Percentiles rank a stretch among this genome's conserved stretches.
phyloP scores from a whole-genome alignment of 2,113 vertebrate species.

The Scalopus aquaticus region DNA sequence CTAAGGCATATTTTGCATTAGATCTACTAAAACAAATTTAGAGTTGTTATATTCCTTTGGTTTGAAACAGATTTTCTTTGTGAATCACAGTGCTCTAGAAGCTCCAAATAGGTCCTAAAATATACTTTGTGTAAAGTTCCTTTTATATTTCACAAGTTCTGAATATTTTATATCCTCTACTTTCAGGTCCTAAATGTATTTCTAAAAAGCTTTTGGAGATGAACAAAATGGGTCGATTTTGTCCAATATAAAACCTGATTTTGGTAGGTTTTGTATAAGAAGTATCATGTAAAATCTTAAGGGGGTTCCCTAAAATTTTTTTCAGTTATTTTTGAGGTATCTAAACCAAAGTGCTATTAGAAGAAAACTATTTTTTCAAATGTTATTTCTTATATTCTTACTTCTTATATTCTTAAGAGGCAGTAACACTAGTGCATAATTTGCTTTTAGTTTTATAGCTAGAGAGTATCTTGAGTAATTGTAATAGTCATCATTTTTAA shows the following conservation, averaged over 20 bases:
- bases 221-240: slow-evolving; percentile 26
- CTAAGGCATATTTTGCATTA: neutral
- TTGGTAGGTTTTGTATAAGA: neutral
- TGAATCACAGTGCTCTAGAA: slow-evolving; percentile 62
- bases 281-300: neutral
- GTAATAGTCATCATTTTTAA: neutral
- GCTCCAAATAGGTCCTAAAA: slow-evolving; percentile 49
- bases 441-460: neutral
- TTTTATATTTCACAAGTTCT: slow-evolving; percentile 37
- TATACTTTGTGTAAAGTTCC: slow-evolving; percentile 59
- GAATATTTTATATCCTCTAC: neutral
- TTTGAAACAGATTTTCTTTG: slow-evolving; percentile 62
- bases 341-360: neutral
- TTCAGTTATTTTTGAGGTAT: slow-evolving; percentile 13
- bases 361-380: neutral
- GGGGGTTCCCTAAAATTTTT: neutral
- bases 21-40: slow-evolving; percentile 22
- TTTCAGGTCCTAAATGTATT: slow-evolving; percentile 8
- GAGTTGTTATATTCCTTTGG: slow-evolving; percentile 37
- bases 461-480: neutral
- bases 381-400: slow-evolving; percentile 6
- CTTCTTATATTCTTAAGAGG: slow-evolving; percentile 4
- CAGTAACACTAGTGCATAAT: neutral
- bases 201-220: neutral
- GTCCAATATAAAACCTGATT: neutral